phyloP scores from a whole-genome alignment of 2,797 vertebrate species.

The Manis javanica region DNA sequence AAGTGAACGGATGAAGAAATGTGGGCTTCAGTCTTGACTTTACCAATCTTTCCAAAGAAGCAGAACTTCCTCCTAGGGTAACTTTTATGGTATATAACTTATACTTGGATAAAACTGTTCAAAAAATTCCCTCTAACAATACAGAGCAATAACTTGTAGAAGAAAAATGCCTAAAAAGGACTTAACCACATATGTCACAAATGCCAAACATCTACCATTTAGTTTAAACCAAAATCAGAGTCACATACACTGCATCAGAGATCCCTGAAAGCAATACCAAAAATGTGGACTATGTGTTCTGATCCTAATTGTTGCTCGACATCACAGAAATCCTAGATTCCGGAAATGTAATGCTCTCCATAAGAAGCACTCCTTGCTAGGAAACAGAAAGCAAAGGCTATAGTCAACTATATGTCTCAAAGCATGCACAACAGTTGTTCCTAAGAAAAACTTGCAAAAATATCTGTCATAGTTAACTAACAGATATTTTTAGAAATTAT shows the following conservation, averaged over 20 bases:
- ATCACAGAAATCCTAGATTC: slow-evolving; percentile 33
- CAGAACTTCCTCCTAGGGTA: background rate
- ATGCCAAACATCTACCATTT: slow-evolving; percentile 37
- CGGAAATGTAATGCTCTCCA: slow-evolving; percentile 21
- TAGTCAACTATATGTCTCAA: background rate
- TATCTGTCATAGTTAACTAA: slow-evolving; percentile 59
- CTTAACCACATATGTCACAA: background rate
- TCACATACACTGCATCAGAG: background rate
- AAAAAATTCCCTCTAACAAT: background rate
- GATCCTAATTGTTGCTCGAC: background rate
- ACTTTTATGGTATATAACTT: background rate
- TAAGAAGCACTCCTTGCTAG: slow-evolving; percentile 60
- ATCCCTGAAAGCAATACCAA: background rate
- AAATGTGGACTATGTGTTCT: background rate
- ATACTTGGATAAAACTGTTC: background rate
- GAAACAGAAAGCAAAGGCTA: slow-evolving; percentile 66
- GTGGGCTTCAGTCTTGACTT: background rate
- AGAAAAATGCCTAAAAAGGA: slow-evolving; percentile 20
- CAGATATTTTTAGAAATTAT: slow-evolving; percentile 61
- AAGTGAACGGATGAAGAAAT: background rate
- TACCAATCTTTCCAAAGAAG: background rate
- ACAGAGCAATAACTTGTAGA: background rate
- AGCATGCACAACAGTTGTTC: background rate
- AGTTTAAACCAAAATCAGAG: slow-evolving; percentile 37
- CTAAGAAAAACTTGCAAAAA: slow-evolving; percentile 34